Base-by-base conservation (phyloP, 1,140 invertebrate genomes). In the Drosophila carrolli region DNA sequence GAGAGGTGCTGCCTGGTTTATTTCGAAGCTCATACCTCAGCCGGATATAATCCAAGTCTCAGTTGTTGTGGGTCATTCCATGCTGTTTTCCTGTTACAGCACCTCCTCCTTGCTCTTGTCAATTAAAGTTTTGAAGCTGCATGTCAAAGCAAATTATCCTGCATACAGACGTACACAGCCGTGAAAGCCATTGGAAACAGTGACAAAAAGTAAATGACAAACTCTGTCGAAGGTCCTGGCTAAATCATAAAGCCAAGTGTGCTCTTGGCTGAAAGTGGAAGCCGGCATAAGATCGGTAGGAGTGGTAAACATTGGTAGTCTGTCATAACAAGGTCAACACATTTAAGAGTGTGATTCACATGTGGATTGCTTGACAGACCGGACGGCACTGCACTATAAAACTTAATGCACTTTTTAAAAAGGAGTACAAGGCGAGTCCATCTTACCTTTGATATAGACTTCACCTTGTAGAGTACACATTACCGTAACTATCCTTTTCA, bases 51-150 rank as follows among this genome's bases (percentile, higher is more conserved):
- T 57, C 63, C 29, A 41, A 56, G 43, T 58, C 65, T 29, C 51
- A 56, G 65, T 66, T 27, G 37, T 50, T 57, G n/a, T 48, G 51
- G 16, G 14, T 19, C 65, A 32, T 51, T 10, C 38, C 32, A 13
- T 43, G n/a, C 29, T 35, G 27, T 14, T 32, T 32, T 32, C 29
- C 29, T 32, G 6, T 8, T 32, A 32, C 43, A 51, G 29, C 23
- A n/a, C 35, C 60, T 68, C 46, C 38, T 46, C 19, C 61, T 46
- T 55, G 38, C 57, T 60, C 55, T 37, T 60, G 59, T 68, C 84
- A 88, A 88, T 88, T 89, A 89, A 83, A 88, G 79, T 83, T 88
- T 70, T 76, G 65, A 70, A 88, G 70, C 75, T 76, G 83, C 83
- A 88, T 75, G 79, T 71, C 79, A 66, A 62, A 79, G 72, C 84